Evolutionary conservation across 2,888 invertebrate genomes (phyloP).

Genomic region (Scaptodrosophila latifasciaeformis): DNA sequence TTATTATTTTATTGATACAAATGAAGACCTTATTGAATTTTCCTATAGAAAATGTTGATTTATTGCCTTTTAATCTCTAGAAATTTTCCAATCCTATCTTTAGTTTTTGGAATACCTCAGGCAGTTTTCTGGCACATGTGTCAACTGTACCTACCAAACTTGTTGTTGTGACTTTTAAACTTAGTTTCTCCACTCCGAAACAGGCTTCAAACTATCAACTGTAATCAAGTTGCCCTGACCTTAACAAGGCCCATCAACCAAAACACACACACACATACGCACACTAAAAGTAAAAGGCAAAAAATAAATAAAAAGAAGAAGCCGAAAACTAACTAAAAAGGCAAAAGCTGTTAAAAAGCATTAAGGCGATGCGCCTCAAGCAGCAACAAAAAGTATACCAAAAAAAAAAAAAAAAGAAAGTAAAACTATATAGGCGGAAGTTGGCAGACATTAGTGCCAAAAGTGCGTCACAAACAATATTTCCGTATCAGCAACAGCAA

Average conservation of each 20-base stretch:
- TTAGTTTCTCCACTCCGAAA: constrained; percentile 2
- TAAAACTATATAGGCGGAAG: constrained; percentile 60
- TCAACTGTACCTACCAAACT: background rate
- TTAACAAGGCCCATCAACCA: constrained; percentile 9
- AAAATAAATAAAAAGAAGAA: too few species aligned
- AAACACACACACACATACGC: constrained; percentile 27
- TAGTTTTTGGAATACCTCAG: background rate
- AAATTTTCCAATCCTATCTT: background rate
- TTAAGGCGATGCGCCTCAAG: constrained; percentile 46
- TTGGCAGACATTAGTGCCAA: constrained; percentile 67
- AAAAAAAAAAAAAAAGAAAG: constrained; percentile 1
- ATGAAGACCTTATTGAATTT: too few species aligned
- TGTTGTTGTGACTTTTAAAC: constrained; percentile 16
- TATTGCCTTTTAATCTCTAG: too few species aligned
- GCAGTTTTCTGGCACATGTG: too few species aligned
- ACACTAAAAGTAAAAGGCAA: constrained; percentile 38
- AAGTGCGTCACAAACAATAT: constrained; percentile 70
- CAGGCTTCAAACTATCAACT: constrained; percentile 57
- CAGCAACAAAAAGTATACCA: constrained; percentile 2
- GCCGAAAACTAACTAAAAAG: constrained; percentile 23
- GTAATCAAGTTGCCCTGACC: constrained; percentile 53
- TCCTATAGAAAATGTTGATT: too few species aligned
- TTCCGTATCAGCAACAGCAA: constrained; percentile 59
- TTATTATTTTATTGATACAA: too few species aligned
- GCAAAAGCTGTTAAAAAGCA: constrained; percentile 63